Percentiles rank a stretch among this genome's conserved stretches.
phyloP scores from a whole-genome alignment of 2,888 invertebrate species.

The Reticulitermes lucifugus region DNA sequence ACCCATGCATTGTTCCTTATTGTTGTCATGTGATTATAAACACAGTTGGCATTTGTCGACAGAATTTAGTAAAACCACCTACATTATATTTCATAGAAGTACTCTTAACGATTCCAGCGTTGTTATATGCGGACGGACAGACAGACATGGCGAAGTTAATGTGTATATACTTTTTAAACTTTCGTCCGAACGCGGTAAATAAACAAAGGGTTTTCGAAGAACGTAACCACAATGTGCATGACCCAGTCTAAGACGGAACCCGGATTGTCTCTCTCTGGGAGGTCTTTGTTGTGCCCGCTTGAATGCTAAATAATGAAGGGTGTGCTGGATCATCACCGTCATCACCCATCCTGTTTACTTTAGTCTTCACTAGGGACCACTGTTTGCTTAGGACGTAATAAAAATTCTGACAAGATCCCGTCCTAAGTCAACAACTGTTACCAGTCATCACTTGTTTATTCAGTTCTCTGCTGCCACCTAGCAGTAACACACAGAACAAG shows the following conservation, averaged over 20 bases:
- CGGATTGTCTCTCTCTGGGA: background rate
- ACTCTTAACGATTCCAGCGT: too few species aligned
- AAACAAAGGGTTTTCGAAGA: too few species aligned
- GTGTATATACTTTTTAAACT: too few species aligned
- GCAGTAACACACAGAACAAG: background rate
- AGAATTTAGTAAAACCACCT: too few species aligned
- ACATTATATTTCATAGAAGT: too few species aligned
- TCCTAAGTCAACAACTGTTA: conserved; percentile 13
- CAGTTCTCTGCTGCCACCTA: background rate
- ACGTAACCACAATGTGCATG: too few species aligned
- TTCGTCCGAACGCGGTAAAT: too few species aligned
- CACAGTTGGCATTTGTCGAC: too few species aligned
- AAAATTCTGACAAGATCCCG: background rate
- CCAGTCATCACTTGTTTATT: conserved; percentile 1
- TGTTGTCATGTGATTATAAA: too few species aligned
- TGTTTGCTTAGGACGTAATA: background rate
- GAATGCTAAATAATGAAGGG: background rate
- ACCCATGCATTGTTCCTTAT: too few species aligned
- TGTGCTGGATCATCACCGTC: background rate
- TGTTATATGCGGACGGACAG: too few species aligned
- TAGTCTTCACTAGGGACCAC: background rate
- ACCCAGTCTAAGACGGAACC: background rate
- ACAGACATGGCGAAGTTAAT: too few species aligned
- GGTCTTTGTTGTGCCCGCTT: background rate
- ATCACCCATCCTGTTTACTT: background rate